phyloP scores from a whole-genome alignment of 2,113 vertebrate species.

The Nicator chloris region DNA sequence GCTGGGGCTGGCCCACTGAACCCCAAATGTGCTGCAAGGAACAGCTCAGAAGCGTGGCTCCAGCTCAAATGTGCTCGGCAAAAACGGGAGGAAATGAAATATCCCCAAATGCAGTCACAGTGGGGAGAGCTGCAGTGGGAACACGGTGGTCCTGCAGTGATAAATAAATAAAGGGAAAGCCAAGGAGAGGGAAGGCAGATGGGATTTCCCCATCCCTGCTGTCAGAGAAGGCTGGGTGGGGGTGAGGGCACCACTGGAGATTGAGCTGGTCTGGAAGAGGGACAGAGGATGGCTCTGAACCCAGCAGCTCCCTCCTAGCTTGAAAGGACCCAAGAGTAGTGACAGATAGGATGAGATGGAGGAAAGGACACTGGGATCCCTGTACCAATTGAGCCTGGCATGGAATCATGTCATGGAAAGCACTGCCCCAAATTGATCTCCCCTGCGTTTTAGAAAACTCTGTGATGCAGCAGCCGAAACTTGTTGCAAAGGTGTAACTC shows the following conservation, averaged over 20 bases:
- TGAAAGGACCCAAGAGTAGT: rapidly evolving
- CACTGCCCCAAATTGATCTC: neutral
- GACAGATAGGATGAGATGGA: rapidly evolving
- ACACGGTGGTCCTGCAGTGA: rapidly evolving
- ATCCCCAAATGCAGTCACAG: neutral
- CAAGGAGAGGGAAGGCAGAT: neutral
- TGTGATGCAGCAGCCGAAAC: neutral
- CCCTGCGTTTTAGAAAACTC: neutral
- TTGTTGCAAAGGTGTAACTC: rapidly evolving
- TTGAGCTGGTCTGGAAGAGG: neutral
- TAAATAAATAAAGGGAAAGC: neutral
- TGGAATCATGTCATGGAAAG: rapidly evolving
- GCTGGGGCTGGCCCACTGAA: rapidly evolving
- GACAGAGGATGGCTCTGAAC: neutral
- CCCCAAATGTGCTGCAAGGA: neutral
- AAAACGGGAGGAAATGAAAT: neutral
- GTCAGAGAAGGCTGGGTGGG: neutral
- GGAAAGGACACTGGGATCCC: neutral
- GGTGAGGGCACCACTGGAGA: neutral
- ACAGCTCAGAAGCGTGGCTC: rapidly evolving
- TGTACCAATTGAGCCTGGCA: neutral
- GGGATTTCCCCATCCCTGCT: neutral
- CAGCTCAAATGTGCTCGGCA: too few species aligned
- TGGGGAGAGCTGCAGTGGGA: neutral
- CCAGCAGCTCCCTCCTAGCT: neutral